Percentiles rank a stretch among this genome's conserved stretches.
These are phyloP conservation scores for Cairina moschata DNA, from an alignment of 2,113 vertebrate species.

Conservation along the genomic window DNA sequence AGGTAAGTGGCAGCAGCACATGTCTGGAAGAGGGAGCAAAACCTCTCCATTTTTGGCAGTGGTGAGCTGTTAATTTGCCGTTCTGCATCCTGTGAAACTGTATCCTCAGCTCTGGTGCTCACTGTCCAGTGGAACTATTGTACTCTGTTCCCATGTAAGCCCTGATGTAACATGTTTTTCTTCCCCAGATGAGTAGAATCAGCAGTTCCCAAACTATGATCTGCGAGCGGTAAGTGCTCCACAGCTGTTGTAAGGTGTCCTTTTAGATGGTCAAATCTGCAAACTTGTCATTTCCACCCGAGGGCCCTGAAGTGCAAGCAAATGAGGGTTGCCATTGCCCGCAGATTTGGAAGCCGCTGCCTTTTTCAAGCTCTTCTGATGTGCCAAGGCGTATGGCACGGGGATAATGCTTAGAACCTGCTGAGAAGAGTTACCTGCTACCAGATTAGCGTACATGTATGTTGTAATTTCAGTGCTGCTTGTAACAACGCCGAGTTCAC, in stretches of 20 bases:
- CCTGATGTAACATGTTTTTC: background rate
- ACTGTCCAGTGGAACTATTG: background rate
- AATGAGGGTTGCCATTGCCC: background rate
- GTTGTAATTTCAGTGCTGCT: background rate
- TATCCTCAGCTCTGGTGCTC: background rate
- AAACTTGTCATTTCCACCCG: background rate
- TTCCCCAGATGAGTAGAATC: background rate
- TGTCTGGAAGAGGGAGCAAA: conserved; percentile 37
- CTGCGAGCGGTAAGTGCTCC: background rate
- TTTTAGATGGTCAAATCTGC: background rate
- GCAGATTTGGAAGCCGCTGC: background rate
- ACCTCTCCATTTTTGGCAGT: conserved; percentile 53
- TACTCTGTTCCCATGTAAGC: background rate
- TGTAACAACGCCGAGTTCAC: background rate
- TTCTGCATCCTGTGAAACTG: conserved; percentile 12
- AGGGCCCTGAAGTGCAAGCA: background rate
- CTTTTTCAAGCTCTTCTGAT: background rate
- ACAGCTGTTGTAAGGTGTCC: background rate
- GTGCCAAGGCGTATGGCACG: background rate
- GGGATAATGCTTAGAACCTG: background rate
- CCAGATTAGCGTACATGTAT: background rate
- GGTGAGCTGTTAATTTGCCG: background rate
- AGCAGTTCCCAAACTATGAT: background rate
- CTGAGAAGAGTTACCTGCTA: background rate
- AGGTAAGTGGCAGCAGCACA: conserved; percentile 50